Percentiles rank a stretch among this genome's conserved stretches.
Evolutionary conservation across 2,888 invertebrate species (phyloP).

Genomic region (Antheraea yamamai): DNA sequence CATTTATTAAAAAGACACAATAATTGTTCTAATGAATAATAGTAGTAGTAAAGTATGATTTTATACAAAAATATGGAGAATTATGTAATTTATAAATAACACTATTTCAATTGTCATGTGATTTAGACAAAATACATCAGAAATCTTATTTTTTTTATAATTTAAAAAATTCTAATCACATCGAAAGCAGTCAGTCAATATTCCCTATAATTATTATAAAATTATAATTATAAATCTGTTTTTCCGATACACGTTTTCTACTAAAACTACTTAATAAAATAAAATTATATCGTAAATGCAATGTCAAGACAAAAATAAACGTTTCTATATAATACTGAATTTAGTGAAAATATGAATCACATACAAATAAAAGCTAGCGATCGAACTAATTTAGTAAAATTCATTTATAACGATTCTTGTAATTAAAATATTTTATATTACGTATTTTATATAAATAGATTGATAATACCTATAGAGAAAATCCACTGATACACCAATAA

Average conservation of each 20-base stretch:
- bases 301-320: neutral
- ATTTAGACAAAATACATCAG: neutral
- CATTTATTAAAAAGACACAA: slow-evolving; percentile 18
- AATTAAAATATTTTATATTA: slow-evolving; percentile 1
- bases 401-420: neutral
- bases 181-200: neutral
- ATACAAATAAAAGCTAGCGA: neutral
- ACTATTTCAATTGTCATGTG: slow-evolving; percentile 8
- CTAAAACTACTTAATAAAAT: neutral
- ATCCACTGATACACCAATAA: neutral
- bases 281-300: slow-evolving; percentile 2
- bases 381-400: neutral
- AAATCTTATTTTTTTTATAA: neutral
- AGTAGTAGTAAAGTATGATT: neutral
- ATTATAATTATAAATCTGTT: neutral
- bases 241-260: neutral
- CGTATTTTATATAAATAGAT: slow-evolving; percentile 2
- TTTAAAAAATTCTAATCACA: slow-evolving; percentile 1
- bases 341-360: neutral
- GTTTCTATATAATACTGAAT: neutral
- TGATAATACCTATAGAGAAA: neutral
- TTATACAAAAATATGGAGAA: slow-evolving; percentile 12
- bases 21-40: neutral
- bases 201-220: slow-evolving; percentile 6
- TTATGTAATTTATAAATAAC: slow-evolving; percentile 14